phyloP scores from a whole-genome alignment of 2,888 invertebrate genomes.

The Parochlus steinenii region DNA sequence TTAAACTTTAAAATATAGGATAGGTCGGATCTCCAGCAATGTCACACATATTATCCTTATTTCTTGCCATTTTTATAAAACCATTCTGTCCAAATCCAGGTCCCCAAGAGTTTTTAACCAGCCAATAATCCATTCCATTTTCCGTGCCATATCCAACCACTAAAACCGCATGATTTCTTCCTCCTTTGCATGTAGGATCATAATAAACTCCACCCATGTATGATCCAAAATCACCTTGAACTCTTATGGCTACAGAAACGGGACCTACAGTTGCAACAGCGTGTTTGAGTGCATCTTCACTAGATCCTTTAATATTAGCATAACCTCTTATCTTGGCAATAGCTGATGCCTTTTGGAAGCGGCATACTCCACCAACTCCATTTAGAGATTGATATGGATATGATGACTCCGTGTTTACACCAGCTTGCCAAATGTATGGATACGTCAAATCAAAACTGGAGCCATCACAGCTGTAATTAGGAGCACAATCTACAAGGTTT shows the following conservation, averaged over 20 bases:
- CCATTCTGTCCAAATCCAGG: constrained; percentile 26
- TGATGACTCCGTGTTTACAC: constrained; percentile 22
- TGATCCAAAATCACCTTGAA: constrained; percentile 21
- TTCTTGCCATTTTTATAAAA: constrained; percentile 25
- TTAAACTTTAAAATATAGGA: too few species aligned
- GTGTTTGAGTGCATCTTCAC: constrained; percentile 24
- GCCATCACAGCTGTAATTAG: constrained; percentile 21
- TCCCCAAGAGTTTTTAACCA: constrained; percentile 28
- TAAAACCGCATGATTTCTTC: constrained; percentile 26
- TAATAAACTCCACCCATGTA: constrained; percentile 26
- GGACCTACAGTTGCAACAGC: constrained; percentile 26
- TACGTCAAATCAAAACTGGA: constrained; percentile 29
- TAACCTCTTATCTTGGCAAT: constrained; percentile 22
- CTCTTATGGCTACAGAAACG: constrained; percentile 25
- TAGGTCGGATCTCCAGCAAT: too few species aligned
- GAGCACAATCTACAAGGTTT: constrained; percentile 24
- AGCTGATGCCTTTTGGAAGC: constrained; percentile 18
- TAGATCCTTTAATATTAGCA: constrained; percentile 20
- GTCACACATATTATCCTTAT: constrained; percentile 25
- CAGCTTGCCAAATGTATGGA: constrained; percentile 23
- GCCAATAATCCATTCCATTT: constrained; percentile 26
- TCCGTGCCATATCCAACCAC: constrained; percentile 28
- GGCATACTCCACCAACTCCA: constrained; percentile 21
- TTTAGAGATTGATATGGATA: constrained; percentile 22
- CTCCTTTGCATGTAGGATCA: constrained; percentile 25